phyloP scores from a whole-genome alignment of 2,113 vertebrate genomes.

The Notarius lentiginosus region DNA sequence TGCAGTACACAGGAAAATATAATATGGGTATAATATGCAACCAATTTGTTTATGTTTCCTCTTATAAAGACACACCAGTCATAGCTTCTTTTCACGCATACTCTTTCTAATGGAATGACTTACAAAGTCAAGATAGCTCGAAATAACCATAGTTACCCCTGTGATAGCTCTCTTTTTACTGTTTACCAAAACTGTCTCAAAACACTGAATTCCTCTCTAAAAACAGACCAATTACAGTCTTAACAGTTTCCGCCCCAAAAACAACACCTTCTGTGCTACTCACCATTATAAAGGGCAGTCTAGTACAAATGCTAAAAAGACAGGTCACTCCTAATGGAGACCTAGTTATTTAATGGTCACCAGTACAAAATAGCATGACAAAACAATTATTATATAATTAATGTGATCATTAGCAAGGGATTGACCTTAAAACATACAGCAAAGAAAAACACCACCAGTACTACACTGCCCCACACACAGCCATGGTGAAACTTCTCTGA shows the following conservation, averaged over 20 bases:
- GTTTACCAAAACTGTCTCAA: not conserved
- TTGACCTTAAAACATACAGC: not conserved
- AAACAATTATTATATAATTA: constrained; percentile 30
- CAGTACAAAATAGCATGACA: constrained; percentile 18
- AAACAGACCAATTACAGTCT: not conserved
- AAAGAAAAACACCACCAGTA: not conserved
- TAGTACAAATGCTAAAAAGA: not conserved
- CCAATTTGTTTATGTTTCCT: not conserved
- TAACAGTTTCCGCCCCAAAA: not conserved
- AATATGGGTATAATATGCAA: not conserved
- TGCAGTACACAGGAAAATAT: not conserved
- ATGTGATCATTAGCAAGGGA: constrained; percentile 19
- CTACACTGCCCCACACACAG: not conserved
- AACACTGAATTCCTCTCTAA: not conserved
- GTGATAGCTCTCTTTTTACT: not conserved
- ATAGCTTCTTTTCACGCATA: not conserved
- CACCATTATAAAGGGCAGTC: not conserved
- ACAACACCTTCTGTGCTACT: not conserved
- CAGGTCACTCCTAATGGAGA: not conserved
- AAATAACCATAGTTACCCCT: not conserved
- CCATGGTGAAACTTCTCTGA: constrained; percentile 2
- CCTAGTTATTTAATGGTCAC: constrained; percentile 12
- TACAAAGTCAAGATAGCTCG: not conserved
- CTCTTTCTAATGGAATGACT: not conserved
- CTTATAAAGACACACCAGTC: not conserved